Conservation (phyloP, 1,140 invertebrate genomes). For the Teleogryllus occipitalis region DNA sequence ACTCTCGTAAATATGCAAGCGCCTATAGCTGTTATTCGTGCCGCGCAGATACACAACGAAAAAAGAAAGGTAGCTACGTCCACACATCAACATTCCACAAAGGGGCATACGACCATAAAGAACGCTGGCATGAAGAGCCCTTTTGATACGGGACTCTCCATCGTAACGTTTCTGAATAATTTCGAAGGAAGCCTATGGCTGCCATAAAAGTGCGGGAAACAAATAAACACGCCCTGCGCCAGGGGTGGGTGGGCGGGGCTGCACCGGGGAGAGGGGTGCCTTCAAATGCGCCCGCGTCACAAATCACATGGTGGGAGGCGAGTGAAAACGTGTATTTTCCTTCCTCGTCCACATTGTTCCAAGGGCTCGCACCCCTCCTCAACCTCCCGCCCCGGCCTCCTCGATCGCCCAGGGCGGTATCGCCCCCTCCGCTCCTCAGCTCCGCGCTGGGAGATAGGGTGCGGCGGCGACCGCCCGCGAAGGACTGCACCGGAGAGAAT, state of each 20-base stretch:
- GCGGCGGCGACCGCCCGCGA: neutral
- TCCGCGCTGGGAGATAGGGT: too few species aligned
- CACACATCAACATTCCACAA: slow-evolving; percentile 4
- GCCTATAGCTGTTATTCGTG: neutral
- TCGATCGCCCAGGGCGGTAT: too few species aligned
- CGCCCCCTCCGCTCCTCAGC: too few species aligned
- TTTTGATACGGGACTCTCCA: neutral
- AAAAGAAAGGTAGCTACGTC: neutral
- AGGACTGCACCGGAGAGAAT: neutral
- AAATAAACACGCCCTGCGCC: neutral
- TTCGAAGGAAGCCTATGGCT: neutral
- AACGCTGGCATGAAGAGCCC: neutral
- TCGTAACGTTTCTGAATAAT: neutral
- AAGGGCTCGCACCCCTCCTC: neutral
- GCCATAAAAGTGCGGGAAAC: neutral
- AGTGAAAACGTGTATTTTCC: neutral
- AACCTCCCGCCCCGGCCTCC: too few species aligned
- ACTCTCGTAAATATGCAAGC: neutral
- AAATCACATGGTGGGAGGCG: neutral
- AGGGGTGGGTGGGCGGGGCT: too few species aligned
- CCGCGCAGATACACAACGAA: neutral
- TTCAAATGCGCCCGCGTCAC: neutral
- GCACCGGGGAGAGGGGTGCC: neutral
- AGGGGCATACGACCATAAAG: neutral
- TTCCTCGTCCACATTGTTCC: neutral